phyloP scores from a whole-genome alignment of 2,888 invertebrate genomes.

The Augiades crinisus region DNA sequence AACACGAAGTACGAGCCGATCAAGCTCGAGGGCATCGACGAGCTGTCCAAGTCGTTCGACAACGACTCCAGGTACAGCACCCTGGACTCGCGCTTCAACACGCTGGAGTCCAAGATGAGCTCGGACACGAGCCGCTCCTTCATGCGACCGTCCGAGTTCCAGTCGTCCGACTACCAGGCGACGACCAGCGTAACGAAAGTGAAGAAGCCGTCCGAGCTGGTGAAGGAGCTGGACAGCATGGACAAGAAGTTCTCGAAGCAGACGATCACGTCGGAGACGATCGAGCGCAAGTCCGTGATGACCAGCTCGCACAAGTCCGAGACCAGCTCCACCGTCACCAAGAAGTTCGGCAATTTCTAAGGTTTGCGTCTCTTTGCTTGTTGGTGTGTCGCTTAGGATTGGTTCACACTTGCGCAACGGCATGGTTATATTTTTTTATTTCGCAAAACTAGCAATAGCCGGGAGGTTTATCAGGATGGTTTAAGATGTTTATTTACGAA shows the following conservation, averaged over 20 bases:
- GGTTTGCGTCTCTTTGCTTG: conserved; percentile 42
- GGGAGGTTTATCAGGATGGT: too few species aligned
- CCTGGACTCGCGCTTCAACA: conserved; percentile 69
- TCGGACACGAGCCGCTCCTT: conserved; percentile 75
- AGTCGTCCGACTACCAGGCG: conserved; percentile 59
- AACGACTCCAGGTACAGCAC: conserved; percentile 75
- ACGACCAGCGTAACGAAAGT: conserved; percentile 51
- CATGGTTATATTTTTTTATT: neutral
- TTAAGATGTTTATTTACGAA: too few species aligned
- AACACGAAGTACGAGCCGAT: conserved; percentile 74
- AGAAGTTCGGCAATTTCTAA: conserved; percentile 76
- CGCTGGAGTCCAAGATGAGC: conserved; percentile 68
- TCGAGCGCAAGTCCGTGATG: conserved; percentile 85
- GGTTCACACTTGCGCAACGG: too few species aligned
- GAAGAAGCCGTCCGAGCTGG: conserved; percentile 62
- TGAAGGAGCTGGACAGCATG: conserved; percentile 79
- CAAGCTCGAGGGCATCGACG: conserved; percentile 74
- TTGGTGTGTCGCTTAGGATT: conserved; percentile 32
- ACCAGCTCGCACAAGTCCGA: conserved; percentile 83
- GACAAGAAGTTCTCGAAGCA: conserved; percentile 85
- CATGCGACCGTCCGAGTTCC: conserved; percentile 77
- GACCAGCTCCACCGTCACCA: conserved; percentile 79
- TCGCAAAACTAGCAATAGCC: too few species aligned
- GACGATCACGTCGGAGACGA: conserved; percentile 85
- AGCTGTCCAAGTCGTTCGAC: conserved; percentile 75